Evolutionary conservation across 2,797 vertebrate species (phyloP).

Genomic region (Nannoperca obscura): DNA sequence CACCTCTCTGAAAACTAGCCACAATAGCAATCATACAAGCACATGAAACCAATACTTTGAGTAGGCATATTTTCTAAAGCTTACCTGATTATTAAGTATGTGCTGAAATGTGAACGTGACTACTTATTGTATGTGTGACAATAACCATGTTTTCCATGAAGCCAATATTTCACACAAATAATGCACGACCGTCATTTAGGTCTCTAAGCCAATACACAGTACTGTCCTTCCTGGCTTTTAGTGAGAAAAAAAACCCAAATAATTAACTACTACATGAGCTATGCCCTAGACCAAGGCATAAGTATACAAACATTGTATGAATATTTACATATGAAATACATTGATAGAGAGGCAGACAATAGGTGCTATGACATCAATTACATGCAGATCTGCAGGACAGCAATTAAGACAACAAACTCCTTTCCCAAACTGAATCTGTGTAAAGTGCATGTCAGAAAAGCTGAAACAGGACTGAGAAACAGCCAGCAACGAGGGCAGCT

Average conservation of each 20-base stretch:
- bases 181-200: not conserved
- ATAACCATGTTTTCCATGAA: not conserved
- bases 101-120: not conserved
- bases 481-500: slow-evolving; percentile 35
- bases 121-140: too few relatives aligned
- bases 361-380: not conserved
- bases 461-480: slow-evolving; percentile 30
- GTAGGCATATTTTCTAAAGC: not conserved
- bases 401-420: not conserved
- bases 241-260: not conserved
- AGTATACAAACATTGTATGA: too few relatives aligned
- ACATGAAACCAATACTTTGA: not conserved
- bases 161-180: not conserved
- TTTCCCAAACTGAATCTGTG: slow-evolving; percentile 29
- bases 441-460: slow-evolving; percentile 34
- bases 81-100: not conserved
- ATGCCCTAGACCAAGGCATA: not conserved
- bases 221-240: not conserved
- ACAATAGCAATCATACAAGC: not conserved
- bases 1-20: not conserved
- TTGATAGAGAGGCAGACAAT: not conserved
- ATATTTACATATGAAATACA: not conserved
- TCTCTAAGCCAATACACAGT: not conserved
- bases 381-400: not conserved
- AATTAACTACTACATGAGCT: not conserved